Conservation (phyloP, 1,140 invertebrate genomes). For the Patella vulgata region DNA sequence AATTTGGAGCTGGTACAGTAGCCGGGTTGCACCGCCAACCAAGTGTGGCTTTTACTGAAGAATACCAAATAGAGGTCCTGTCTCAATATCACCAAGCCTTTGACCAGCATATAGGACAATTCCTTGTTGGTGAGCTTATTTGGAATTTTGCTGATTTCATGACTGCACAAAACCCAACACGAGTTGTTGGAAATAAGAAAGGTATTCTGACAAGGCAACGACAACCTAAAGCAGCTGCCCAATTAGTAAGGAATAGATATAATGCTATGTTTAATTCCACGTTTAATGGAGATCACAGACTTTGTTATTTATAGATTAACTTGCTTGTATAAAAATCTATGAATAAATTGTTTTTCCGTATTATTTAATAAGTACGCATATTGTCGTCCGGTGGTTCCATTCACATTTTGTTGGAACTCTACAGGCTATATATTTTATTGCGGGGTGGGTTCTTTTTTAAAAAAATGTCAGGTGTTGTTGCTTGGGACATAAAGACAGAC, state of each 20-base stretch:
- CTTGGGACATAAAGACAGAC: too few relatives aligned
- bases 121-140: slow-evolving; percentile 95
- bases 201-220: slow-evolving; percentile 88
- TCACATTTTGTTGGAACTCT: too few relatives aligned
- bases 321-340: too few relatives aligned
- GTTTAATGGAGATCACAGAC: too few relatives aligned
- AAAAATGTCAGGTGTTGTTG: too few relatives aligned
- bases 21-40: slow-evolving; percentile 85
- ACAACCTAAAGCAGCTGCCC: slow-evolving; percentile 86
- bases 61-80: slow-evolving; percentile 88
- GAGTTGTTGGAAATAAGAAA: slow-evolving; percentile 85
- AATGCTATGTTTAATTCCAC: slow-evolving; percentile 32
- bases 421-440: too few relatives aligned
- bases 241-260: slow-evolving; percentile 81
- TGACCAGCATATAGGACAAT: slow-evolving; percentile 80
- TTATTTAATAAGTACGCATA: too few relatives aligned
- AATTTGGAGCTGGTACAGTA: slow-evolving; percentile 95
- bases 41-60: slow-evolving; percentile 89
- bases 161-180: slow-evolving; percentile 71
- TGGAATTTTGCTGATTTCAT: slow-evolving; percentile 93
- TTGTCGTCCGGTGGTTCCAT: too few relatives aligned
- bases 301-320: too few relatives aligned
- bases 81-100: slow-evolving; percentile 90
- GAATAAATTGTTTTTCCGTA: too few relatives aligned
- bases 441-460: too few relatives aligned